Percentiles rank a stretch among this genome's conserved stretches.
Conservation (phyloP, 1,140 invertebrate species). For the Zaprionus camerounensis region DNA sequence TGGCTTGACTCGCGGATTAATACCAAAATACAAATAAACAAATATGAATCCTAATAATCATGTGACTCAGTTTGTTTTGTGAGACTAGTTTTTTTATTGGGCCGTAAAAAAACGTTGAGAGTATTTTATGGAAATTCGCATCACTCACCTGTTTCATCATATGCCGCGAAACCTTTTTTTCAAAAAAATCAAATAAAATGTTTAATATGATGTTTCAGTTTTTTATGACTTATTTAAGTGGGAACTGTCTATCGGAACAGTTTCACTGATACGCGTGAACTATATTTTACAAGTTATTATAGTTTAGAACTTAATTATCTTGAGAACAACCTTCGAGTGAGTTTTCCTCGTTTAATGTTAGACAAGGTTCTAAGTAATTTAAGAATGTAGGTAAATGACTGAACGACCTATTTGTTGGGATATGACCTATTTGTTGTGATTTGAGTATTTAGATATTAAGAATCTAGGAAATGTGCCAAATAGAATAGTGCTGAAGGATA, state of each 20-base stretch:
- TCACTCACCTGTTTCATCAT: neutral
- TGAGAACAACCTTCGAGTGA: neutral
- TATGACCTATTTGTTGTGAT: no score
- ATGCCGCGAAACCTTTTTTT: neutral
- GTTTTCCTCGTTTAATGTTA: no score
- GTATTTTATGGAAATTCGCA: neutral
- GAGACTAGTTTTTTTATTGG: conserved; percentile 11
- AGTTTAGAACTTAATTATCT: neutral
- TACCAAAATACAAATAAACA: neutral
- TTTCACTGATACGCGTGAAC: neutral
- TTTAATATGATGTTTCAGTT: neutral
- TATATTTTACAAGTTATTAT: neutral
- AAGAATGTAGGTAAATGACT: no score
- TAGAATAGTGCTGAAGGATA: no score
- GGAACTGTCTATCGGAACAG: neutral
- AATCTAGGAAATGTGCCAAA: no score
- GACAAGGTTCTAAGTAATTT: no score
- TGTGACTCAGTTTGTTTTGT: conserved; percentile 30
- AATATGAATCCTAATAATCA: conserved; percentile 24
- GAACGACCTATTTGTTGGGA: no score
- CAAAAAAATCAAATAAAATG: neutral
- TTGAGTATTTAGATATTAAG: no score
- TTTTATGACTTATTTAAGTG: conserved; percentile 1
- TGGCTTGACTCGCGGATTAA: conserved; percentile 4
- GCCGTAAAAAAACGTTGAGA: neutral